Base-by-base conservation (phyloP, 1,140 invertebrate genomes). In the Pseudoatta argentina region DNA sequence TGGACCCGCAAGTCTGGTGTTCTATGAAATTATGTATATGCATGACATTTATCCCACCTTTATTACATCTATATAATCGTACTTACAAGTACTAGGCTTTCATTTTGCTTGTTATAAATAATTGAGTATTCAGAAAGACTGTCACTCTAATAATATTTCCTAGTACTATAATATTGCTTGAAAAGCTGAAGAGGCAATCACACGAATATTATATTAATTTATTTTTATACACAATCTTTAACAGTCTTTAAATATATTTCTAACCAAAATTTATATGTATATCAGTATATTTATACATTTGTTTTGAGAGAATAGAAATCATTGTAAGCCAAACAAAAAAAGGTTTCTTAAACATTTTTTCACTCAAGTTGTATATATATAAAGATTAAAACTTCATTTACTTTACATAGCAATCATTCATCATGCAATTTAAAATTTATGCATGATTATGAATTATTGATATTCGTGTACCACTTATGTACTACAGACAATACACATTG, bases 381-480 rank as follows among this genome's bases (percentile, higher is more conserved):
- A 30, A 75, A 73, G n/a, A n/a, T 7, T 59, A 30, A 27, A 82
- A 30, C 12, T 51, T 73, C 2, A 34, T 57, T 55, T 44, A 66
- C n/a, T 72, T 21, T 39, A 7, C 14, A 59, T 14, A 44, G 34
- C 6, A 81, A 77, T 73, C 44, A 12, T 77, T 61, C 75, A 78
- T 34, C 8, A 73, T 86, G 53, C 51, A 86, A 86, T 83, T 90
- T 77, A 72, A 57, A 81, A 81, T 79, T 76, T 57, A 59, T 51
- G 8, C 57, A 85, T 55, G 34, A 24, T 24, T 24, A 24, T 24
- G 39, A 81, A 72, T n/a, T n/a, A n/a, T n/a, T n/a, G n/a, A n/a
- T n/a, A n/a, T n/a, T n/a, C n/a, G n/a, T n/a, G n/a, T n/a, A n/a
- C n/a, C n/a, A n/a, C n/a, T n/a, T n/a, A n/a, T n/a, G n/a, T n/a